Evolutionary conservation across 2,888 invertebrate species (phyloP).

Genomic region (Spodoptera littoralis): DNA sequence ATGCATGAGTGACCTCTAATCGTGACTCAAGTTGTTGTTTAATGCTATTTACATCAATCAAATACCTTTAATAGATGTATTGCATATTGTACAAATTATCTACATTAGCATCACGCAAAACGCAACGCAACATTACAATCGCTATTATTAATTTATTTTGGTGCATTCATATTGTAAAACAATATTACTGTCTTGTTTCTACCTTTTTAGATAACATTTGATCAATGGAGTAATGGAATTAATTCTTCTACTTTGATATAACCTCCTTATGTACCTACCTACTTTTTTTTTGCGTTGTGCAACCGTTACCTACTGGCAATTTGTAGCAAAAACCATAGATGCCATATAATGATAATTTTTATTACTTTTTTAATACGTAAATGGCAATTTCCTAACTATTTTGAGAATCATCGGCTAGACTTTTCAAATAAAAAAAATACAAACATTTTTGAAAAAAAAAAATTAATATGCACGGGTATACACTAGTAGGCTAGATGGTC

Average conservation of each 20-base stretch:
- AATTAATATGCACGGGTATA: no score
- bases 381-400: not conserved
- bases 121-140: not conserved
- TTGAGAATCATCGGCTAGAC: conserved; percentile 9
- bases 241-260: not conserved
- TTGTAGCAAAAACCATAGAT: not conserved
- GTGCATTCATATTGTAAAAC: no score
- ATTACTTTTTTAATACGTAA: conserved; percentile 4
- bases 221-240: not conserved
- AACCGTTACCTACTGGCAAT: conserved; percentile 12
- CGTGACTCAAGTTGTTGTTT: conserved; percentile 7
- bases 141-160: no score
- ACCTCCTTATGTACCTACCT: conserved; percentile 1
- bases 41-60: conserved; percentile 20
- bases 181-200: not conserved
- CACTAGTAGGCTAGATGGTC: no score
- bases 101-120: no score
- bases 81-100: not conserved
- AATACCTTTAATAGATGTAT: conserved; percentile 24
- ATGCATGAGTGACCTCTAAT: conserved; percentile 37
- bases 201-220: not conserved
- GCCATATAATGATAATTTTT: conserved; percentile 9
- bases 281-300: not conserved
- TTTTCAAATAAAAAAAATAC: not conserved
- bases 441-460: conserved; percentile 1